Conservation (phyloP, 2,888 invertebrate genomes). For the Eledona agricola region DNA sequence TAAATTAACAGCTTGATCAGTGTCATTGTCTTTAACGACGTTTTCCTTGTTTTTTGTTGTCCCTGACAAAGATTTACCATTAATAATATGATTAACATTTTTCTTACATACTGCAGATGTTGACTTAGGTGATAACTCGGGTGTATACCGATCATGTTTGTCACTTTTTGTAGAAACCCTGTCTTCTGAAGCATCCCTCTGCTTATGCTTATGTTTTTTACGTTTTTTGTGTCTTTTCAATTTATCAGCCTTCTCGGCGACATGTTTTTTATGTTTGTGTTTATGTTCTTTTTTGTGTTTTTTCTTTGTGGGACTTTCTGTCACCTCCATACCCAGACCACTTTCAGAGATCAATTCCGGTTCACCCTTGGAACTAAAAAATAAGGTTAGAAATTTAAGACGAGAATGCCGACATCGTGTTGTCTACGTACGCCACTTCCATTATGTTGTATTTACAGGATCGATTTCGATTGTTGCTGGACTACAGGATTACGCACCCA, state of each 20-base stretch:
- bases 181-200: conserved; percentile 61
- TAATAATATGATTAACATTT: conserved; percentile 51
- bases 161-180: conserved; percentile 55
- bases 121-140: conserved; percentile 53
- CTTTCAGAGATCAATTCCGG: not conserved
- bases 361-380: conserved; percentile 20
- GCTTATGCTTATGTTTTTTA: conserved; percentile 69
- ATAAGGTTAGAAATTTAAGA: conserved; percentile 18
- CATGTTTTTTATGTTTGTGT: conserved; percentile 66
- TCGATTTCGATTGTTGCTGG: no score
- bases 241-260: conserved; percentile 65
- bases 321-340: no score
- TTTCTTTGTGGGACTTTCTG: conserved; percentile 62
- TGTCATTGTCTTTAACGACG: conserved; percentile 59
- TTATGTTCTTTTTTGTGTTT: conserved; percentile 74
- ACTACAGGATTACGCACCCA: no score
- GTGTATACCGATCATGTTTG: conserved; percentile 59
- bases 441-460: no score
- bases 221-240: conserved; percentile 74
- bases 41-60: conserved; percentile 41
- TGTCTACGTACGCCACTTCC: no score
- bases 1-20: conserved; percentile 64
- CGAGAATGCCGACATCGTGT: no score
- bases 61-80: conserved; percentile 56
- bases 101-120: conserved; percentile 45